Percentiles rank a stretch among this genome's conserved stretches.
Conservation (phyloP, 2,113 vertebrate genomes). For the Scalopus aquaticus region DNA sequence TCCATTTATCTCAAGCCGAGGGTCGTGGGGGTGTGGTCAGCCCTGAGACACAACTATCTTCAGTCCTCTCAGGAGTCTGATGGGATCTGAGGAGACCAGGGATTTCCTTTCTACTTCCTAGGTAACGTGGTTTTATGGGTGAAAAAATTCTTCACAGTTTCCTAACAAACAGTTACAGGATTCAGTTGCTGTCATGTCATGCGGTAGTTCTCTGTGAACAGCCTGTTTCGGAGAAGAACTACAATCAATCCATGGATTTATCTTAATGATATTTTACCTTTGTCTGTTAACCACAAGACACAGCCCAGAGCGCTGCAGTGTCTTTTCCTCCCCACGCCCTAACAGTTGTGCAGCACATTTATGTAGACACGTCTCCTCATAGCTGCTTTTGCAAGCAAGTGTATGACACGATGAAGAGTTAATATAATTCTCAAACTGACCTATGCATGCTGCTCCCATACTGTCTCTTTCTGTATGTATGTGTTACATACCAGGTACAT, state of each 20-base stretch:
- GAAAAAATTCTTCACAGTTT: constrained; percentile 42
- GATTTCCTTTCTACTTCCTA: neutral
- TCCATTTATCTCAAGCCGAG: neutral
- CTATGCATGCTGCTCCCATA: constrained; percentile 35
- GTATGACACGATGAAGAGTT: constrained; percentile 55
- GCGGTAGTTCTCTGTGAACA: constrained; percentile 10
- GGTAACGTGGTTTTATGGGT: neutral
- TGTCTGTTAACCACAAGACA: constrained; percentile 14
- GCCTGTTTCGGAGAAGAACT: constrained; percentile 48
- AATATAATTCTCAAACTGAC: constrained; percentile 66
- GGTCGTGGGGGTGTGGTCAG: neutral
- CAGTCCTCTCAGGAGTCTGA: neutral
- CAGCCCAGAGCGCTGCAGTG: neutral
- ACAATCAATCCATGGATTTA: constrained; percentile 52
- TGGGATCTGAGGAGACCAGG: neutral
- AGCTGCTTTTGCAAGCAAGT: constrained; percentile 31
- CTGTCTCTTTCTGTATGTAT: constrained; percentile 6
- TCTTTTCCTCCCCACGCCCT: neutral
- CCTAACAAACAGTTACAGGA: neutral
- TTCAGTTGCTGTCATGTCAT: neutral
- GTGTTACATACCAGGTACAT: constrained; percentile 74
- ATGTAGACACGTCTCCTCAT: neutral
- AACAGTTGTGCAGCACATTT: neutral
- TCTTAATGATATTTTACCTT: constrained; percentile 50
- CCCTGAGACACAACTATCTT: neutral